These are phyloP conservation scores for Theretra japonica DNA, from an alignment of 2,888 invertebrate genomes.

Conservation along the genomic window DNA sequence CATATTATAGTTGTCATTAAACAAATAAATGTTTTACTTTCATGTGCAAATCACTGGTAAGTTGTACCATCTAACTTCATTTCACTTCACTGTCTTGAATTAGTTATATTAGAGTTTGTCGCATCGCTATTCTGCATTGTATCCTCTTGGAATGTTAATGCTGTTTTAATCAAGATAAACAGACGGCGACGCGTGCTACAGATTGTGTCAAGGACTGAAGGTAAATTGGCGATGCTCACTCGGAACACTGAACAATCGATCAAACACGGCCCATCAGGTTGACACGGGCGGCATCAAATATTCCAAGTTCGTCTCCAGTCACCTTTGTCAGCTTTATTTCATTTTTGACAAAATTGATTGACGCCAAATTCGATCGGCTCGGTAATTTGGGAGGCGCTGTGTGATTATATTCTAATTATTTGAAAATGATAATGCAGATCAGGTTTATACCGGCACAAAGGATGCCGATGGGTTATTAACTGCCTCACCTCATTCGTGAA, in stretches of 20 bases:
- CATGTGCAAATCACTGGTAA: not conserved
- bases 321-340: constrained; percentile 17
- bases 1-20: too few species aligned
- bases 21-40: not conserved
- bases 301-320: constrained; percentile 30
- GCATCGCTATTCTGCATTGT: not conserved
- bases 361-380: constrained; percentile 16
- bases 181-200: constrained; percentile 43
- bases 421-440: constrained; percentile 2
- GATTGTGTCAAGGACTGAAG: constrained; percentile 35
- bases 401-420: constrained; percentile 13
- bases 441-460: not conserved
- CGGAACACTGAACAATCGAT: constrained; percentile 60
- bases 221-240: constrained; percentile 47
- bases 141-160: constrained; percentile 37
- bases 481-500: not conserved
- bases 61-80: not conserved
- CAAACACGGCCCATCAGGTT: constrained; percentile 63
- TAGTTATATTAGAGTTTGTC: not conserved
- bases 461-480: not conserved
- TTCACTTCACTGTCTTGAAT: not conserved
- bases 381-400: constrained; percentile 12
- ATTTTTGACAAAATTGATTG: constrained; percentile 20
- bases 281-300: constrained; percentile 50
- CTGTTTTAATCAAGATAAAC: constrained; percentile 53